Percentiles rank a stretch among this genome's conserved stretches.
Conservation (phyloP, 2,888 invertebrate genomes). For the Dryobota labecula region DNA sequence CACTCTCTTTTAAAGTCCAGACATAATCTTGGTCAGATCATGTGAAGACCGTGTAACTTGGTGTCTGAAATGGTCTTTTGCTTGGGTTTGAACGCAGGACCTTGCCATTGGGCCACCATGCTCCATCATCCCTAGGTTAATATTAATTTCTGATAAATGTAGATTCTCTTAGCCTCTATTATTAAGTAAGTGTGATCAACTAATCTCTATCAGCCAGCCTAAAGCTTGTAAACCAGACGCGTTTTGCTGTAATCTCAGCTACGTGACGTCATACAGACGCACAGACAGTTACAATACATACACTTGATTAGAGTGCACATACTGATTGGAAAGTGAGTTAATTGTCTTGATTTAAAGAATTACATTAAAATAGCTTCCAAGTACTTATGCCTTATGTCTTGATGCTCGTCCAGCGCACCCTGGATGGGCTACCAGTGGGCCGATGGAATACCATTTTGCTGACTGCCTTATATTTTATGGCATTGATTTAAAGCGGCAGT, state of each 20-base stretch:
- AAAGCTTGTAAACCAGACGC: slow-evolving; percentile 4
- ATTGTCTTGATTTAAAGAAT: background rate
- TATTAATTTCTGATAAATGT: too few species aligned
- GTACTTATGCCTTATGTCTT: too few species aligned
- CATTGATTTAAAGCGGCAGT: too few species aligned
- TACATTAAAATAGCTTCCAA: background rate
- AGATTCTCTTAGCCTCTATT: background rate
- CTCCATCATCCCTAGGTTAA: too few species aligned
- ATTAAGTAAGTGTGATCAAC: background rate
- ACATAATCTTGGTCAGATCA: too few species aligned
- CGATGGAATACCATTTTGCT: background rate
- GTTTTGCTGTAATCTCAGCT: slow-evolving; percentile 6
- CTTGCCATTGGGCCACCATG: too few species aligned
- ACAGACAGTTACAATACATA: slow-evolving; percentile 7
- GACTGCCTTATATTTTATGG: background rate
- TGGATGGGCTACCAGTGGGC: background rate
- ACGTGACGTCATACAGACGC: slow-evolving; percentile 31
- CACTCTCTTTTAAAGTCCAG: too few species aligned
- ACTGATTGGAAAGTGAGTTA: background rate
- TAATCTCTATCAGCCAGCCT: background rate
- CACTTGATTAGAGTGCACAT: slow-evolving; percentile 8
- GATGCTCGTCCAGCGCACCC: background rate
- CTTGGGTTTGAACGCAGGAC: too few species aligned
- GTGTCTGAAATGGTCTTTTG: too few species aligned
- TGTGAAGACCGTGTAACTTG: too few species aligned